Evolutionary conservation across 2,113 vertebrate species (phyloP), one percentile per base, ranked within the genome.

Genomic region (Muscicapa adusta): DNA sequence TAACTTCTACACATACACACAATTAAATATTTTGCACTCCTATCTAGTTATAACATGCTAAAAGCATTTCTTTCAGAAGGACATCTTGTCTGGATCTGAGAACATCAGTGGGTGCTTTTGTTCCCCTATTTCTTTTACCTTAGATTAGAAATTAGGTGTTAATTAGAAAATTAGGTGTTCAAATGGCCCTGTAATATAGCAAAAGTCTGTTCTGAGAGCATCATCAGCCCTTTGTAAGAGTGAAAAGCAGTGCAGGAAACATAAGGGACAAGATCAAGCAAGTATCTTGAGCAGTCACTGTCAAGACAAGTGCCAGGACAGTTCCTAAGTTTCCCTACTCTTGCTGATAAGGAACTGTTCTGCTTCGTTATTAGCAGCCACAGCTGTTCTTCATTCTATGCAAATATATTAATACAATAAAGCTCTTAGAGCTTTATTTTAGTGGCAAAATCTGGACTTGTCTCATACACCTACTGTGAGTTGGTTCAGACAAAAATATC

Each of bases 251-350:
- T 53, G 42, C 20, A 65, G 51, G 36, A 89, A 87, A 63, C 18
- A 10, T 19, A 45, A 63, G 31, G 47, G 31, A n/a, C 11, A 36
- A 70, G 28, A 43, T n/a, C 31, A 82, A 72, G 53, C 31, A n/a
- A 0, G 0, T 58, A 36, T 36, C 43, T 43, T 45, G 43, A 45
- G 14, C 5, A 50, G n/a, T 60, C 40, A 54, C 33, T 73, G 19
- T 56, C 65, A 63, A 78, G 34, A n/a, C 72, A 18, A 40, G 45
- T n/a, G 33, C 42, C 71, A 54, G 47, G 61, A 80, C 33, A 45
- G 23, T 54, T 88, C 60, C 34, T 76, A 53, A 85, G 78, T 68
- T 14, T 29, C 28, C 24, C 40, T 82, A 1, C 23, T 73, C 9
- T 50, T 85, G 40, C 61, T 72, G 66, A 19, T 62, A 54, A 4